These are phyloP conservation scores for Channallabes apus DNA, from an alignment of 2,797 vertebrate species.

Conservation along the genomic window DNA sequence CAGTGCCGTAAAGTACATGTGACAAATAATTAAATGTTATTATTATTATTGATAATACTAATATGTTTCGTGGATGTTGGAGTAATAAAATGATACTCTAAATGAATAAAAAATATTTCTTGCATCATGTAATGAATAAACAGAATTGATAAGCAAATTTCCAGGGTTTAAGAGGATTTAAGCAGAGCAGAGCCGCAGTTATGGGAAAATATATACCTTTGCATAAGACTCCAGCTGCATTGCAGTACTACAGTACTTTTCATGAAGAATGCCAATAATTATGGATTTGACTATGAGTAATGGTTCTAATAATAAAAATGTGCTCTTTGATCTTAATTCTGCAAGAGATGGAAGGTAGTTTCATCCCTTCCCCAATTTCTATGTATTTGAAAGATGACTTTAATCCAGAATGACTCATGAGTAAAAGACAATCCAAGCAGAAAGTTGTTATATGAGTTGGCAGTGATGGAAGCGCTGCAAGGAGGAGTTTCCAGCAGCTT, in stretches of 20 bases:
- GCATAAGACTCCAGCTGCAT: no score
- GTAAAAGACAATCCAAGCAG: neutral
- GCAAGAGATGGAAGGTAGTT: neutral
- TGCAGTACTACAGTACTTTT: neutral
- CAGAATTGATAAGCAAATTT: neutral
- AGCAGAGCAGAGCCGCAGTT: neutral
- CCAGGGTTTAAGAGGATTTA: neutral
- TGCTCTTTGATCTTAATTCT: neutral
- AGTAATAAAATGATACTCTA: no score
- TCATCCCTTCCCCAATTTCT: neutral
- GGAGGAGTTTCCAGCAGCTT: neutral
- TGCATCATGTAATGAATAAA: no score
- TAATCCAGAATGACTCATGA: neutral
- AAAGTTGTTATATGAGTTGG: conserved; percentile 12
- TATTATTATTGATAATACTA: no score
- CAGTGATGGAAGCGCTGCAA: neutral
- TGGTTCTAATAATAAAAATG: neutral
- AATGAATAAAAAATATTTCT: neutral
- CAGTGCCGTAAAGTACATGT: no score
- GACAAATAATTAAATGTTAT: no score
- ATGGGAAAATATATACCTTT: no score
- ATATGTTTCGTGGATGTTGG: no score
- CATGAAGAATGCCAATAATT: neutral
- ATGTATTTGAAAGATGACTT: neutral
- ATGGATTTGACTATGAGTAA: neutral